A percentile compares a stretch with the other conserved stretches of the same genome.
These are phyloP conservation scores for Tetrax tetrax DNA, from an alignment of 2,113 vertebrate species.

Conservation along the genomic window DNA sequence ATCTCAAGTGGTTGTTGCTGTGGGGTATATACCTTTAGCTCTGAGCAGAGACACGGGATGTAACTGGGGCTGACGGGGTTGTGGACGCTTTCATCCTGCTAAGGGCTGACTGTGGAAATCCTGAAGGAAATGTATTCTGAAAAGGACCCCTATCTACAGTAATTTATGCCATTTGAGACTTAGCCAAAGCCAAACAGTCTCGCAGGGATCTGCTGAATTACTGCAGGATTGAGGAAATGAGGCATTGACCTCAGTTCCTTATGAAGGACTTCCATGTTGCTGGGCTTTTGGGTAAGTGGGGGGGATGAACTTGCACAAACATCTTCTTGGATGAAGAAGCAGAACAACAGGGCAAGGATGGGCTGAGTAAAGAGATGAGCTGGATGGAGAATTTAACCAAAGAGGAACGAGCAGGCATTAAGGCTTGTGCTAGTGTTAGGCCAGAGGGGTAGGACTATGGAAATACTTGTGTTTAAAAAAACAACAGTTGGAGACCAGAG, in stretches of 20 bases:
- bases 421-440: background rate
- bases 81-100: background rate
- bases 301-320: background rate
- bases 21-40: background rate
- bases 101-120: background rate
- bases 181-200: background rate
- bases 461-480: background rate
- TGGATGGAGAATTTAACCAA: background rate
- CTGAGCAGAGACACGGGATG: background rate
- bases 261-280: background rate
- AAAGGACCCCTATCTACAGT: background rate
- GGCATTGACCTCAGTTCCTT: background rate
- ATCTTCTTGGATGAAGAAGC: background rate
- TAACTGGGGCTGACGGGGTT: accelerated
- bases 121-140: background rate
- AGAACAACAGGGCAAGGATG: background rate
- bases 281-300: background rate
- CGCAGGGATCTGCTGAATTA: background rate
- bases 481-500: accelerated
- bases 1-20: background rate
- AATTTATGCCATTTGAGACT: background rate
- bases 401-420: background rate
- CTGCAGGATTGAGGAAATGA: background rate
- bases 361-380: background rate
- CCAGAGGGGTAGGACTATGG: background rate